These are phyloP conservation scores for Diarsia rubi DNA, from an alignment of 2,888 invertebrate genomes.

Conservation along the genomic window DNA sequence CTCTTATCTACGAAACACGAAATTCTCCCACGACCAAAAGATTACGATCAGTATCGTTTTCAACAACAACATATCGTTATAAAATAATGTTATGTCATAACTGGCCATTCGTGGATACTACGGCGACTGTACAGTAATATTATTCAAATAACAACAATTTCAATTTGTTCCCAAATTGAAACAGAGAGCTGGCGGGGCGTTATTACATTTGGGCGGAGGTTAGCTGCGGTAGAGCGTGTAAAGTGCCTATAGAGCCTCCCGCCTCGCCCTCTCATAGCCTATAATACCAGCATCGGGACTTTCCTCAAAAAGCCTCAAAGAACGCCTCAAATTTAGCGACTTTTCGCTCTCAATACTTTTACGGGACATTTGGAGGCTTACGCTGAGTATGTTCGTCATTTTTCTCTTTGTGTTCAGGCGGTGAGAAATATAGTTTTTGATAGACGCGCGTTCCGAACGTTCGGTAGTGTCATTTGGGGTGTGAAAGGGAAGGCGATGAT, in stretches of 20 bases:
- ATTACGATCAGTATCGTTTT: slow-evolving; percentile 56
- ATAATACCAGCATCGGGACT: slow-evolving; percentile 88
- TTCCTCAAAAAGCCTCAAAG: slow-evolving; percentile 88
- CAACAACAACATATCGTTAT: slow-evolving; percentile 63
- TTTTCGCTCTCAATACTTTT: slow-evolving; percentile 89
- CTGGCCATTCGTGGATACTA: slow-evolving; percentile 71
- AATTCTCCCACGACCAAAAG: slow-evolving; percentile 34
- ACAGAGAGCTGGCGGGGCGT: slow-evolving; percentile 89
- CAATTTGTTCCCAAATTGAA: slow-evolving; percentile 91
- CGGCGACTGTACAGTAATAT: slow-evolving; percentile 80
- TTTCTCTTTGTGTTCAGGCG: slow-evolving; percentile 73
- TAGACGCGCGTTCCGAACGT: slow-evolving; percentile 73
- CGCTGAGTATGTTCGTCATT: slow-evolving; percentile 79
- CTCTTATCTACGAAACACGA: slow-evolving; percentile 16
- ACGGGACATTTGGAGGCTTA: slow-evolving; percentile 85
- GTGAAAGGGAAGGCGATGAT: slow-evolving; percentile 75
- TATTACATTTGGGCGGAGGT: slow-evolving; percentile 90
- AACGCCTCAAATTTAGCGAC: slow-evolving; percentile 90
- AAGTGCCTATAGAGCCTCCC: slow-evolving; percentile 89
- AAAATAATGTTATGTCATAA: slow-evolving; percentile 73
- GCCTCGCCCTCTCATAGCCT: slow-evolving; percentile 88
- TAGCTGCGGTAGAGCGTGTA: slow-evolving; percentile 89
- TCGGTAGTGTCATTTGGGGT: slow-evolving; percentile 72
- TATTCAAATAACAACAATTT: slow-evolving; percentile 91
- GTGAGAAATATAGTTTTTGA: slow-evolving; percentile 80